phyloP scores from a whole-genome alignment of 2,113 vertebrate genomes.

The Choloepus hoffmanni region DNA sequence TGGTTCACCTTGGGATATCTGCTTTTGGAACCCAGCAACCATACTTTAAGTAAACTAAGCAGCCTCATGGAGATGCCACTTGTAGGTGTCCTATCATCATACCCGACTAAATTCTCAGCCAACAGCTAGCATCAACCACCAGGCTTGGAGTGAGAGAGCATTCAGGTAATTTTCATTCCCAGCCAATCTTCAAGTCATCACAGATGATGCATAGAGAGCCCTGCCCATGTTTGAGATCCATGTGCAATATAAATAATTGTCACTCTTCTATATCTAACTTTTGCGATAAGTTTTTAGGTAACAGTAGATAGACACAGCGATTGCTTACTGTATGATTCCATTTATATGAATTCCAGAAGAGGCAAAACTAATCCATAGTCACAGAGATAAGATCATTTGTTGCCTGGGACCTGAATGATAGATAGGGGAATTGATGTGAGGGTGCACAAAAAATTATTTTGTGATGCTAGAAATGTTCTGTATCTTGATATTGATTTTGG shows the following conservation, averaged over 20 bases:
- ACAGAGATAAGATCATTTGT: no score
- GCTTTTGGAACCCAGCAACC: no score
- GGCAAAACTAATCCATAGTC: no score
- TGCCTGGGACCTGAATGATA: background rate
- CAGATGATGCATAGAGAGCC: background rate
- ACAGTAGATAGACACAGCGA: background rate
- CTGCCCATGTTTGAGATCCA: background rate
- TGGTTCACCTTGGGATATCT: no score
- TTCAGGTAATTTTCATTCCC: background rate
- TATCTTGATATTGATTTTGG: background rate
- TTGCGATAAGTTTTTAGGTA: background rate
- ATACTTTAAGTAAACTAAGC: no score
- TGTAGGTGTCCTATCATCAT: no score
- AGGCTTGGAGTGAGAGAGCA: background rate
- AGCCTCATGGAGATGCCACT: no score
- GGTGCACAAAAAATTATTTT: background rate
- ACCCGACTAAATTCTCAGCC: background rate
- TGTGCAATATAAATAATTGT: background rate
- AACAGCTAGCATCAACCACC: background rate
- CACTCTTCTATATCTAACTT: background rate
- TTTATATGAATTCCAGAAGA: background rate
- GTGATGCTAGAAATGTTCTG: background rate
- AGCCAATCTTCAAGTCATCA: background rate
- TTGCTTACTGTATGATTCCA: background rate
- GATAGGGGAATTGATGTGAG: background rate